Conservation (phyloP, 2,797 vertebrate species). For the Sibirionetta formosa region DNA sequence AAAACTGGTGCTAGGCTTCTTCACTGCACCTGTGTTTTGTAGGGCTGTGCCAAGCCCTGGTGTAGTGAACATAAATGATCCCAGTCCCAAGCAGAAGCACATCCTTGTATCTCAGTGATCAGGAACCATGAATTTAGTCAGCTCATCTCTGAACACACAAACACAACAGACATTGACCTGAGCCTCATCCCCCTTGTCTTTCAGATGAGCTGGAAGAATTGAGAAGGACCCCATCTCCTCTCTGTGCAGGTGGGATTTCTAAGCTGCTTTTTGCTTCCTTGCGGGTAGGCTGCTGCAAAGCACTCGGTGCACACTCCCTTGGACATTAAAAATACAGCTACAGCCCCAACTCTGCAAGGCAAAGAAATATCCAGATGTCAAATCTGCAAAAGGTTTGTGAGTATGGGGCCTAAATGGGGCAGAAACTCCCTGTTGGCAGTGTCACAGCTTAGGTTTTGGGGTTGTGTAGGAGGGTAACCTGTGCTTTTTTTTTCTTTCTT, state of each 20-base stretch:
- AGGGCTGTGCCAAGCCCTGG: background rate
- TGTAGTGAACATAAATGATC: background rate
- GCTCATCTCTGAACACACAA: fast-evolving
- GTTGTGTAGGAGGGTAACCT: fast-evolving
- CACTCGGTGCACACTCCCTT: fast-evolving
- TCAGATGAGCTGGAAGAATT: background rate
- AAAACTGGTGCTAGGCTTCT: background rate
- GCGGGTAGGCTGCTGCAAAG: background rate
- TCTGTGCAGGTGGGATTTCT: background rate
- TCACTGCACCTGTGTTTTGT: background rate
- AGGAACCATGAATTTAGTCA: background rate
- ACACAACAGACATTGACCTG: background rate
- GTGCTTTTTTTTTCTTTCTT: background rate
- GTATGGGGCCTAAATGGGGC: background rate
- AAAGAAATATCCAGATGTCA: background rate
- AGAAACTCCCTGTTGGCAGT: constrained; percentile 20
- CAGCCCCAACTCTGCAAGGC: background rate
- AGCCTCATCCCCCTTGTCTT: background rate
- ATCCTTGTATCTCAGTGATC: background rate
- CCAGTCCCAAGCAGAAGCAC: background rate
- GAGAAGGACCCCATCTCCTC: fast-evolving
- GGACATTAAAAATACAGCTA: background rate
- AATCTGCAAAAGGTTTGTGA: background rate
- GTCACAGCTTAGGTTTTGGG: background rate
- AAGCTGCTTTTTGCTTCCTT: background rate